phyloP scores from a whole-genome alignment of 2,888 invertebrate species.

The Tholera decimalis region DNA sequence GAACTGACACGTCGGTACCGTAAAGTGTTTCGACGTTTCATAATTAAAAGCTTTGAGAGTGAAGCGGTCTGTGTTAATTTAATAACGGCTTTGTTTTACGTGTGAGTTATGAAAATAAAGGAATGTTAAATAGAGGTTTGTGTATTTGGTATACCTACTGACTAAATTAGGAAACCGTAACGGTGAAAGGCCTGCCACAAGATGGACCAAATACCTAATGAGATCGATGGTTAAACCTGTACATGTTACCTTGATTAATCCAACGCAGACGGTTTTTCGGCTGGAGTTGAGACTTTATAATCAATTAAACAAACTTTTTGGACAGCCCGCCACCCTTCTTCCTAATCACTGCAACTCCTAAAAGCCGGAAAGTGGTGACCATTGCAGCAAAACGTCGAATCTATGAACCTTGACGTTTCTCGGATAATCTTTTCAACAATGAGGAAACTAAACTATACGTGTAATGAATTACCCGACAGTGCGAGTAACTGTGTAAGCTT shows the following conservation, averaged over 20 bases:
- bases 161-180: neutral
- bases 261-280: no score
- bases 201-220: neutral
- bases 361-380: no score
- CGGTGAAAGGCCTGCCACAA: neutral
- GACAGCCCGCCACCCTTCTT: no score
- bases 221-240: neutral
- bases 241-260: neutral
- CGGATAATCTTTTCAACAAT: no score
- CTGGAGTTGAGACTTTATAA: no score
- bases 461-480: no score
- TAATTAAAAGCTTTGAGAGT: constrained; percentile 76
- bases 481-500: no score
- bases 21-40: constrained; percentile 83
- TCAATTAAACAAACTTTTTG: no score
- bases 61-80: constrained; percentile 76
- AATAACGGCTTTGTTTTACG: constrained; percentile 73
- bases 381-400: no score
- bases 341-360: no score
- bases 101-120: constrained; percentile 29
- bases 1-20: constrained; percentile 82
- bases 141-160: neutral
- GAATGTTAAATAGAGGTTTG: neutral
- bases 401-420: no score
- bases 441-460: no score